phyloP scores from a whole-genome alignment of 2,113 vertebrate genomes.

The Hiodon tergisus region DNA sequence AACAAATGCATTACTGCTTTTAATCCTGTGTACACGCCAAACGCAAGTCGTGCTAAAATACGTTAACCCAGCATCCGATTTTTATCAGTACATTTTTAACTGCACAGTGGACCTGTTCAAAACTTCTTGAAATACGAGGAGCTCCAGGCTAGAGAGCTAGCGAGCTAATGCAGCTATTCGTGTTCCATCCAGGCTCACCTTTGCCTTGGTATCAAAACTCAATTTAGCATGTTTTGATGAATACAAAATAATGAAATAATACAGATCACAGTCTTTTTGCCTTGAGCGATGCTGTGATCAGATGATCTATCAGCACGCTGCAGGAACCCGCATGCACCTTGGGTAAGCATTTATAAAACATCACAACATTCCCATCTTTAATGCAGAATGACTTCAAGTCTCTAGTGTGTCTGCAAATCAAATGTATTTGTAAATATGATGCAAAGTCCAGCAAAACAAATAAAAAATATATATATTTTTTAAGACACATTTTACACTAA shows the following conservation, averaged over 20 bases:
- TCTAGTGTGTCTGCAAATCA: not conserved
- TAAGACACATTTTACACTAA: not conserved
- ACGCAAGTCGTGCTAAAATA: no score
- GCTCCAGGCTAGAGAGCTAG: no score
- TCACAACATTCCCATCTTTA: not conserved
- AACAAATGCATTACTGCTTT: no score
- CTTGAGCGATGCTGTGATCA: constrained; percentile 3
- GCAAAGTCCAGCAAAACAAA: not conserved
- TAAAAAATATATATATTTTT: not conserved
- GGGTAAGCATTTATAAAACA: constrained; percentile 12
- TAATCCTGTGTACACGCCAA: no score
- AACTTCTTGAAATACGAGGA: no score
- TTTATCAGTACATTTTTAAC: no score
- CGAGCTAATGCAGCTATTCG: no score
- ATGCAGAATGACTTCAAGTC: not conserved
- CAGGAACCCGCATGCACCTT: not conserved
- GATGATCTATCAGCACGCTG: not conserved
- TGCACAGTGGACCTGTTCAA: no score
- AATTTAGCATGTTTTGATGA: not conserved
- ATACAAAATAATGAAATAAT: not conserved
- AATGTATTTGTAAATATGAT: not conserved
- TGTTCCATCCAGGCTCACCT: no score
- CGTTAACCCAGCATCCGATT: no score
- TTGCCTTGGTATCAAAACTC: not conserved
- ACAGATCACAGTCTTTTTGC: not conserved